Base-by-base conservation (phyloP, 2,888 invertebrate species). In the Octodonta nipae region DNA sequence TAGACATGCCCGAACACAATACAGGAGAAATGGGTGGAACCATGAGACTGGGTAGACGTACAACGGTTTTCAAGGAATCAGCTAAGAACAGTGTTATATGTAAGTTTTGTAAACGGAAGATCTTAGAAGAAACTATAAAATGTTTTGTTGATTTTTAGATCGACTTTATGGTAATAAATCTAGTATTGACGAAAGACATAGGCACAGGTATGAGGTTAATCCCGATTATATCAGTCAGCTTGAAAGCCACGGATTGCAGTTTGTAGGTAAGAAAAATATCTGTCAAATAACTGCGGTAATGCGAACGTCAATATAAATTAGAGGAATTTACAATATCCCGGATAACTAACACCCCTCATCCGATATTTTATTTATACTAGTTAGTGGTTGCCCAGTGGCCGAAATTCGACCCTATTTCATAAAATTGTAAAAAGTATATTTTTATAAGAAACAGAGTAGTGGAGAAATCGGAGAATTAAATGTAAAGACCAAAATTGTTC, bases 1-100 rank as follows among this genome's bases (percentile, higher is more conserved):
- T 98, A 39, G 95, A 98, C 50, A 99, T 99, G 98, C 95, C 96
- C 0, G 98, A 99, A 63, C 92, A 96, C 60, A 88, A 89, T 57
- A 76, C 80, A 0, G 92, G 88, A 0, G 73, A 82, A 45, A 43
- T 47, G 70, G 98, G 98, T 2, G 98, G 95, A 5, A 98, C 98
- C 0, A 98, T 99, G 98, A 68, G 98, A 36, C 66, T 99, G 28
- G 98, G 98, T n/a, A 85, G 81, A 55, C 74, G 95, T 49, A 77
- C 74, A 36, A 96, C 96, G 0, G 64, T 79, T 24, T 84, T 99
- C 55, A 73, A 75, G 37, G 49, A 58, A 2, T 66, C 60, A 2
- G 61, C 67, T 2, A 68, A 70, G 10, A 52, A 56, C 36, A 68
- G 67, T 47, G 59, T 73, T 41, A 67, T 82, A 45, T 72, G 78